Conservation (phyloP, 1,140 invertebrate species). For the Popillia japonica region DNA sequence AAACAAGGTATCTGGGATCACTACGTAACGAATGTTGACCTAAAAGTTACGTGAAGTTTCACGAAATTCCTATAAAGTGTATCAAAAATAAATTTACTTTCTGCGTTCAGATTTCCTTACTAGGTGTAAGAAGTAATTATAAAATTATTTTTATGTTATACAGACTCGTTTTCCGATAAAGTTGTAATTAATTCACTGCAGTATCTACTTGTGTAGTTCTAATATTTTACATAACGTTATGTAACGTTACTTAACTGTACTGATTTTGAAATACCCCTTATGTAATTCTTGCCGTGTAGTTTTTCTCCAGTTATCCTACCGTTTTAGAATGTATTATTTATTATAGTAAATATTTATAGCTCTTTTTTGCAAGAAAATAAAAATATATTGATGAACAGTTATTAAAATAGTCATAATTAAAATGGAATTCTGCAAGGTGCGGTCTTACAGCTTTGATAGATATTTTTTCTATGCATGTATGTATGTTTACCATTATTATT, state of each 20-base stretch:
- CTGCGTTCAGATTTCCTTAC: no score
- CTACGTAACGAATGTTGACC: not conserved
- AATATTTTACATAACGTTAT: not conserved
- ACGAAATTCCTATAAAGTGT: not conserved
- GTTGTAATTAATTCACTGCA: not conserved
- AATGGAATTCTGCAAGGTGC: slow-evolving; percentile 3
- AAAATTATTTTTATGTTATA: no score
- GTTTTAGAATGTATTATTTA: no score
- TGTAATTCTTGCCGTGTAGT: not conserved
- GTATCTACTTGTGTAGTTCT: not conserved
- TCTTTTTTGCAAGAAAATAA: not conserved
- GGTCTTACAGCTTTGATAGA: not conserved
- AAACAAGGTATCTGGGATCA: not conserved
- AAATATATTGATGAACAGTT: slow-evolving; percentile 4
- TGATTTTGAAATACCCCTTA: not conserved
- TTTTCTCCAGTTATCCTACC: no score
- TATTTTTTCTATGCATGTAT: not conserved
- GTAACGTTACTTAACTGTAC: slow-evolving; percentile 5
- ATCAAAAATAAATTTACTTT: no score
- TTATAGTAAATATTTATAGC: not conserved
- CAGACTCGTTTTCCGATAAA: not conserved
- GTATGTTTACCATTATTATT: not conserved
- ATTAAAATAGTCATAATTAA: not conserved
- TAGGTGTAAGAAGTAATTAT: no score
- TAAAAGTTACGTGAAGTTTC: not conserved